Base-by-base conservation (phyloP, 2,113 vertebrate species). In the Dinomys branickii region DNA sequence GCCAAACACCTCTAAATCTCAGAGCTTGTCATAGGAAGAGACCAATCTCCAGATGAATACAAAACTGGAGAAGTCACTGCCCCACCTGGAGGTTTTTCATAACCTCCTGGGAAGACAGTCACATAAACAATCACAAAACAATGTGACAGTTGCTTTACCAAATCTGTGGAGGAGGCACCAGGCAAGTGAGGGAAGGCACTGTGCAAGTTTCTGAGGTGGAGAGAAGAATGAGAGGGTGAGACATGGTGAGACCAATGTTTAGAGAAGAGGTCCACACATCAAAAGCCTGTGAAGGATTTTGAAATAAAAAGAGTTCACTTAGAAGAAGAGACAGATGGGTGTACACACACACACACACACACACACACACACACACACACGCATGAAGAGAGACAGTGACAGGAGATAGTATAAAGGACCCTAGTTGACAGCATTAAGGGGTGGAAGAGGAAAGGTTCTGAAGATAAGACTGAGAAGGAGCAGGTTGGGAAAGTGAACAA, bases 231-330 rank as follows among this genome's bases (percentile, higher is more conserved):
- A 61, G 95, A 44, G 80, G 73, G 38, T 73, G 44, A 86, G 54
- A 58, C 13, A 33, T 14, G n/a, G 35, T 38, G n/a, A 80, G 59
- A 71, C 20, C 19, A 35, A 10, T 13, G 5, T 63, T 87, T 63
- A 58, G 58, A 28, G 35, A 90, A 85, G 17, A 14, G 26, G 11
- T 33, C 81, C 50, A 24, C 35, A n/a, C 59, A 71, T 80, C 41
- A 69, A 83, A 85, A 92, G 41, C 26, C 73, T 22, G 38, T 73
- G 83, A 24, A 59, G 35, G 41, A 95, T 90, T 95, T 87, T 92
- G 44, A 82, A 82, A 83, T 17, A 65, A 83, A 85, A 44, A 73
- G 19, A 75, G 26, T 35, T 86, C 41, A 85, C 4, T 44, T n/a
- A 59, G 63, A 89, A 35, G 28, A 75, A n/a, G 59, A 63, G 54